Evolutionary conservation across 2,888 invertebrate genomes (phyloP), one percentile per base, ranked within the genome.

Genomic region (Bellardia bayeri): DNA sequence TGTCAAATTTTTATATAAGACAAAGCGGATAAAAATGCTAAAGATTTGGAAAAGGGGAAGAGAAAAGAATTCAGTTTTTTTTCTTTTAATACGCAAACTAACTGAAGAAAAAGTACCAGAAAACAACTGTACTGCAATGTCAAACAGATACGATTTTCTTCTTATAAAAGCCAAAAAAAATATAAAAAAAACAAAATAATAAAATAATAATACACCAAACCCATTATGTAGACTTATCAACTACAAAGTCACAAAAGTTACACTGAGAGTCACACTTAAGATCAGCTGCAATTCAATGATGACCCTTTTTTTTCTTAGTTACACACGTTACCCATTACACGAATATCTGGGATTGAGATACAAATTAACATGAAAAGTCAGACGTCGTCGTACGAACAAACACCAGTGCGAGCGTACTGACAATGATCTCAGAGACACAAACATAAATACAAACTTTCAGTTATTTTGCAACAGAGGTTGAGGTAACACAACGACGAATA

Each of bases 1-100:
- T 87, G 87, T 87, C 87, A 85, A 82, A 82, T 72, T 85, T 69
- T 78, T 75, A 87, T 87, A 85, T 82, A 1, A 78, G 78, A 87
- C 85, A 75, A 56, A 64, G 45, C 3, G 49, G 63, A 30, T 5
- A 72, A 42, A 42, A 64, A 64, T n/a, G 14, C 30, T 56, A 7
- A 51, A 66, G 68, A 80, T 83, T 80, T 83, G 51, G 64, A 72
- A 58, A 86, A 75, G 79, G 58, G 69, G 84, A 81, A 56, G 54
- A 54, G 40, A 71, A 45, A 63, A 76, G 58, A 86, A 80, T 80
- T 71, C 68, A 13, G 42, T 45, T 69, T 37, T 42, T 23, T 49
- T 37, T 37, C 37, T 56, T 51, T 37, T 16, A 7, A 56, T 64
- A 49, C 45, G 68, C 16, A 82, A 75, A 58, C 33, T 54, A 14